phyloP scores from a whole-genome alignment of 2,888 invertebrate species.

The Iphiclides podalirius region DNA sequence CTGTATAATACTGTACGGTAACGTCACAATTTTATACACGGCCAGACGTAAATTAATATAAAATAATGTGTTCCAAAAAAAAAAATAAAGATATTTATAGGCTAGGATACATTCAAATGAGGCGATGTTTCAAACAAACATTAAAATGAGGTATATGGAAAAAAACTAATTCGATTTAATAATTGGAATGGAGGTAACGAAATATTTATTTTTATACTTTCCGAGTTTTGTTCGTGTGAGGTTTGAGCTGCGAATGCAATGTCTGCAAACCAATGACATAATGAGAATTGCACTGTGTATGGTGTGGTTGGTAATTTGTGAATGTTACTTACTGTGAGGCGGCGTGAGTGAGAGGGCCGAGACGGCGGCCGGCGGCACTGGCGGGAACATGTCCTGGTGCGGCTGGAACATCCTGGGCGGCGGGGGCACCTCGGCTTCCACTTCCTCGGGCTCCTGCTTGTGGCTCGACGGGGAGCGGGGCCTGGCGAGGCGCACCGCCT shows the following conservation, averaged over 20 bases:
- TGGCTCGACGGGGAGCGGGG: constrained; percentile 57
- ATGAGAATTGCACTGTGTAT: too few relatives aligned
- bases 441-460: constrained; percentile 64
- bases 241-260: too few relatives aligned
- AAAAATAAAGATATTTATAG: background rate
- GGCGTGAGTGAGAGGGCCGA: constrained; percentile 89
- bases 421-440: constrained; percentile 74
- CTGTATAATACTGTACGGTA: constrained; percentile 18
- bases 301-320: too few relatives aligned
- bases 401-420: constrained; percentile 78
- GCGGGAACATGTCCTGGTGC: constrained; percentile 85
- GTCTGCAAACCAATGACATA: background rate
- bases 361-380: constrained; percentile 83
- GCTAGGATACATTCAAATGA: background rate
- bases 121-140: background rate
- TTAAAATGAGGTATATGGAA: background rate
- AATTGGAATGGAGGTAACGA: constrained; percentile 7
- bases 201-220: too few relatives aligned
- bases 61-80: background rate
- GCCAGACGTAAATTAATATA: constrained; percentile 7
- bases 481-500: constrained; percentile 64
- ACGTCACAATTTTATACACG: constrained; percentile 7
- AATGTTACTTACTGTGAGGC: constrained; percentile 89
- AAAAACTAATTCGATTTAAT: background rate
- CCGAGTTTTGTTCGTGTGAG: too few relatives aligned